Evolutionary conservation across 1,140 invertebrate species (phyloP), one percentile per base, ranked within the genome.

Genomic region (Eueides isabella): DNA sequence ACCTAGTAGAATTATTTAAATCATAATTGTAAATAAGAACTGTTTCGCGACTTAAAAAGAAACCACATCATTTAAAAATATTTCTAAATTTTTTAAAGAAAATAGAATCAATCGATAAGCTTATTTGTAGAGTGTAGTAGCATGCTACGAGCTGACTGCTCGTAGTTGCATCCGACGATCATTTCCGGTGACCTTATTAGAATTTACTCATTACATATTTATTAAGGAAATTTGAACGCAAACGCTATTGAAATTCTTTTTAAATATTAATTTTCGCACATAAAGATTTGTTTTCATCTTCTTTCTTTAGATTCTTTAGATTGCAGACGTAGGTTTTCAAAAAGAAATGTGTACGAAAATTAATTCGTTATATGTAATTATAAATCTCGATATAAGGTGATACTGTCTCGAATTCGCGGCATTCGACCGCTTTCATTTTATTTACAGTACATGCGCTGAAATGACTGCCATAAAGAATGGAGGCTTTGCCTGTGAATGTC

Each of bases 171-270:
- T 48, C 41, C 41, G 41, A 6, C 7, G 41, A 38, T 48, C 41
- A 48, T 48, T 48, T 48, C 41, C 41, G 41, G 41, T 48, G n/a
- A 48, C 41, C 41, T 48, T 48, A 48, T 48, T 48, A 48, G 35
- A 7, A 41, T 41, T 48, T 48, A 48, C 16, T 48, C 7, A n/a
- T 48, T 19, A 48, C 19, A 48, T 48, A 48, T 48, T 38, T 38
- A 48, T 48, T 48, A 48, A 48, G 41, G 41, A 48, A 48, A 23
- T 48, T 48, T 48, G 1, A 19, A 44, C 5, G n/a, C 6, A 44
- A 19, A 44, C n/a, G n/a, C 6, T 44, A 44, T 44, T 44, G 2
- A 44, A 44, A n/a, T 7, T 1, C n/a, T 44, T n/a, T 44, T 2
- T 7, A 19, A 19, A 48, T 48, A 19, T 19, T 38, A 16, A 38